Conservation (phyloP, 2,888 invertebrate genomes). For the Habrosyne pyritoides region DNA sequence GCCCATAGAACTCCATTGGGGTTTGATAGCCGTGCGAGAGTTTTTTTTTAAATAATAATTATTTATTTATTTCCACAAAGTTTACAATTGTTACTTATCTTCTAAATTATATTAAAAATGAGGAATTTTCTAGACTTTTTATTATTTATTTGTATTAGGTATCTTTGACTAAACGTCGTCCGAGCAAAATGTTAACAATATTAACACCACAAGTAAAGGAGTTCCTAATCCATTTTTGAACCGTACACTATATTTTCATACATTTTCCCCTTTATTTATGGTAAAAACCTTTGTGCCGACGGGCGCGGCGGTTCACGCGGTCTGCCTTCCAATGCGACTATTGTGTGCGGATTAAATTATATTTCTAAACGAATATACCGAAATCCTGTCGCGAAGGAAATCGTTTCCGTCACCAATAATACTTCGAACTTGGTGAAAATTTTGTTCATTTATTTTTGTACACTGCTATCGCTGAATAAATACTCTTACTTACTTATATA, state of each 20-base stretch:
- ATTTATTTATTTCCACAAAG: no score
- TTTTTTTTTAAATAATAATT: no score
- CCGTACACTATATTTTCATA: constrained; percentile 14
- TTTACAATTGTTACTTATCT: no score
- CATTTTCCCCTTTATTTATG: constrained; percentile 28
- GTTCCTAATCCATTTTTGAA: background rate
- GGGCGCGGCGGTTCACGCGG: constrained; percentile 37
- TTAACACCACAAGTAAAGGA: background rate
- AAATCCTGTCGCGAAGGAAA: constrained; percentile 62
- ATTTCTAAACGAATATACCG: constrained; percentile 68
- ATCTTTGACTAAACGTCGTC: no score
- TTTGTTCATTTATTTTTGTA: background rate
- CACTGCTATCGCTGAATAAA: no score
- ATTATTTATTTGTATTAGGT: no score
- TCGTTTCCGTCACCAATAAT: constrained; percentile 47
- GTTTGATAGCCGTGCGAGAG: no score
- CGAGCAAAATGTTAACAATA: background rate
- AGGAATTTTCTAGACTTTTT: no score
- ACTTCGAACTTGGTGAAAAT: constrained; percentile 29
- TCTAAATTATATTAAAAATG: no score
- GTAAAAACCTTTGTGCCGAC: constrained; percentile 40
- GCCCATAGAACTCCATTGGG: no score
- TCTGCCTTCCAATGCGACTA: constrained; percentile 53
- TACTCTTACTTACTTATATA: no score
- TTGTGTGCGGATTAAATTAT: constrained; percentile 77